Percentiles rank a stretch among this genome's conserved stretches.
Conservation (phyloP, 2,888 invertebrate species). For the Furcula furcula region DNA sequence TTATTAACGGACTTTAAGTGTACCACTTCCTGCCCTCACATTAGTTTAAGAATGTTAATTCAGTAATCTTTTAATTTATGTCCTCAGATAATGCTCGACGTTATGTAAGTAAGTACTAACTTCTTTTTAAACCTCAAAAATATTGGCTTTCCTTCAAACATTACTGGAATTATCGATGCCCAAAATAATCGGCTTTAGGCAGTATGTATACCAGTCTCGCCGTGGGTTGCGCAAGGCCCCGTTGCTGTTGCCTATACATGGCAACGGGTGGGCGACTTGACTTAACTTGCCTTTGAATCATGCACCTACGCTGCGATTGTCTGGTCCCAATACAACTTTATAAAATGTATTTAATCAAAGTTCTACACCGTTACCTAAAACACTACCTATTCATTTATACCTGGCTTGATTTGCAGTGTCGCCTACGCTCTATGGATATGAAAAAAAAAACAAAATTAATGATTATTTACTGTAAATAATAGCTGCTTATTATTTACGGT, state of each 20-base stretch:
- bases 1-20: too few relatives aligned
- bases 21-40: too few relatives aligned
- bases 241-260: constrained; percentile 48
- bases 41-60: too few relatives aligned
- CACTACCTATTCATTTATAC: neutral
- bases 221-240: constrained; percentile 57
- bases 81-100: neutral
- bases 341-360: constrained; percentile 24
- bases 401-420: too few relatives aligned
- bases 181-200: constrained; percentile 24
- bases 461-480: too few relatives aligned
- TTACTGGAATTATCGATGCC: constrained; percentile 34
- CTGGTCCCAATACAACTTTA: constrained; percentile 48
- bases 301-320: constrained; percentile 57
- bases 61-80: too few relatives aligned
- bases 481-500: too few relatives aligned
- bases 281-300: constrained; percentile 54
- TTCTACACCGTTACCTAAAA: constrained; percentile 22
- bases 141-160: too few relatives aligned
- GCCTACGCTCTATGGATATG: too few relatives aligned
- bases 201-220: constrained; percentile 26
- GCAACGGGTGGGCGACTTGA: constrained; percentile 47
- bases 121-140: constrained; percentile 15
- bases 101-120: neutral
- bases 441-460: too few relatives aligned